Percentiles rank a stretch among this genome's conserved stretches.
Evolutionary conservation across 2,888 invertebrate genomes (phyloP).

Genomic region (Lithophane socia): DNA sequence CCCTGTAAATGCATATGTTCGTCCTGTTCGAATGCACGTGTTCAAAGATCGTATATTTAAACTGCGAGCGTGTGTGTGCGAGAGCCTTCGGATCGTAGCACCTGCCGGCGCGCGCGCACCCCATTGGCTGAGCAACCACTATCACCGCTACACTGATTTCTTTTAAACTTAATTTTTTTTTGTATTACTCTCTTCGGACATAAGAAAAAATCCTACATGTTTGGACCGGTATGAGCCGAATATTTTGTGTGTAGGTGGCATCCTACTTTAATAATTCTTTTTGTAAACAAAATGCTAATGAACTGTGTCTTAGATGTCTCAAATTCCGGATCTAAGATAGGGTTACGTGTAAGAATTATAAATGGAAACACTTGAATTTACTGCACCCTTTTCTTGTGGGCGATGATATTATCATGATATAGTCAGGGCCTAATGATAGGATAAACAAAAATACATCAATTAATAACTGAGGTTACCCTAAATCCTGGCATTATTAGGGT

Average conservation of each 20-base stretch:
- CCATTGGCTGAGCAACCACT: slow-evolving; percentile 85
- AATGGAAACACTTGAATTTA: slow-evolving; percentile 47
- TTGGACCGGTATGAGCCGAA: slow-evolving; percentile 87
- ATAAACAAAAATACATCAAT: slow-evolving; percentile 34
- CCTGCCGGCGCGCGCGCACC: slow-evolving; percentile 88
- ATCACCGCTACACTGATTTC: slow-evolving; percentile 90
- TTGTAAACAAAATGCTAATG: slow-evolving; percentile 86
- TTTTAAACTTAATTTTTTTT: slow-evolving; percentile 88
- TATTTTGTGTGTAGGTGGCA: slow-evolving; percentile 89
- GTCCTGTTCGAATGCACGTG: slow-evolving; percentile 91
- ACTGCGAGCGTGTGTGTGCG: slow-evolving; percentile 83
- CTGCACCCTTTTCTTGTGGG: slow-evolving; percentile 20
- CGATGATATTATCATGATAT: slow-evolving; percentile 16
- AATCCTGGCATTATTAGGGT: slow-evolving; percentile 68
- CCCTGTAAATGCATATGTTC: slow-evolving; percentile 76
- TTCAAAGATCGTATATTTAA: slow-evolving; percentile 88
- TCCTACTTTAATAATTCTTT: slow-evolving; percentile 84
- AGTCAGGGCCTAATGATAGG: slow-evolving; percentile 11
- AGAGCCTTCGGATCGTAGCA: slow-evolving; percentile 83
- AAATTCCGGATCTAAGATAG: slow-evolving; percentile 74
- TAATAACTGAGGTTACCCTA: slow-evolving; percentile 55
- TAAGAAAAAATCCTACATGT: slow-evolving; percentile 88
- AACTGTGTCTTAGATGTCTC: slow-evolving; percentile 76
- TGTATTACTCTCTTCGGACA: slow-evolving; percentile 87
- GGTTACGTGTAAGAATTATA: slow-evolving; percentile 65